Evolutionary conservation across 1,140 invertebrate genomes (phyloP).

Genomic region (Trichonephila inaurata): DNA sequence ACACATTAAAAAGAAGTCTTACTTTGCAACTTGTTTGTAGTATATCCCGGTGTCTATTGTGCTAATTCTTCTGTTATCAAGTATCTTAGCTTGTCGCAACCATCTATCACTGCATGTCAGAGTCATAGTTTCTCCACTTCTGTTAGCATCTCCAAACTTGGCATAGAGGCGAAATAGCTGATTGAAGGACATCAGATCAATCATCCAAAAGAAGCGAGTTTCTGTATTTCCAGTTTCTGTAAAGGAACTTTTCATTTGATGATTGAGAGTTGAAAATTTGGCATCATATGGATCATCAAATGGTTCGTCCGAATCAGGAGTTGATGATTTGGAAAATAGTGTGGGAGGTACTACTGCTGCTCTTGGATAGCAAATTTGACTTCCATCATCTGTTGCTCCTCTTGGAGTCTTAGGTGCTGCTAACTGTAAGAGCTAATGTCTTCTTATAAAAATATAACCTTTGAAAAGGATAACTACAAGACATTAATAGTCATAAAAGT

Average conservation of each 20-base stretch:
- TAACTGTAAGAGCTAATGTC: constrained; percentile 57
- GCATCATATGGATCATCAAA: constrained; percentile 62
- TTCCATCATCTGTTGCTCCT: constrained; percentile 53
- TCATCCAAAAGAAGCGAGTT: constrained; percentile 71
- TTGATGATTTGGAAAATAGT: constrained; percentile 55
- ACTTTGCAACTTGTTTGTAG: constrained; percentile 92
- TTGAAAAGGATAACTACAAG: neutral
- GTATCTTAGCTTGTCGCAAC: constrained; percentile 96
- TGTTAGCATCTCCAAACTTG: constrained; percentile 92
- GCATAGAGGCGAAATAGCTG: constrained; percentile 86
- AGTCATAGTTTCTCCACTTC: constrained; percentile 91
- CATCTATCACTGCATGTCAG: constrained; percentile 95
- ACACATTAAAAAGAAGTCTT: constrained; percentile 77
- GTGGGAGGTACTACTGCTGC: constrained; percentile 41
- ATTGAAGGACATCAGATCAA: constrained; percentile 78
- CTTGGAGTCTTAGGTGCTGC: constrained; percentile 57
- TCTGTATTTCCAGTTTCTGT: constrained; percentile 66
- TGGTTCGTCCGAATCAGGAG: constrained; percentile 37
- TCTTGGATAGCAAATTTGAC: constrained; percentile 51
- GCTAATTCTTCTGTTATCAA: constrained; percentile 92
- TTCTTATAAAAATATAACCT: neutral
- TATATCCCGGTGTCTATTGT: constrained; percentile 93
- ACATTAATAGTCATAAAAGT: neutral
- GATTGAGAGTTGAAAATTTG: constrained; percentile 66
- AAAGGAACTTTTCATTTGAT: constrained; percentile 68